Percentiles rank a stretch among this genome's conserved stretches.
Evolutionary conservation across 2,113 vertebrate genomes (phyloP).

Genomic region (rabbit (Oryctolagus cuniculus)): mOryCun1.1 NC_091453.1:3555001-3555500

Average conservation of each 20-base stretch:
- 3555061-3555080: neutral
- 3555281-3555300: neutral
- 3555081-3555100: neutral
- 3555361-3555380: neutral
- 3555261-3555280: neutral
- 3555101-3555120: neutral
- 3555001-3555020: neutral
- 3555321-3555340: neutral
- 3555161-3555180: neutral
- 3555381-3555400: neutral
- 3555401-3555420: neutral
- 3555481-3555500: neutral
- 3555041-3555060: neutral
- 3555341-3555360: neutral
- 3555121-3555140: neutral
- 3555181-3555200: neutral
- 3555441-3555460: neutral
- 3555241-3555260: neutral
- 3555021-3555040: neutral
- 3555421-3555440: neutral
- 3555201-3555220: neutral
- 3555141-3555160: neutral
- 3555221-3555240: neutral
- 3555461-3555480: constrained; percentile 17
- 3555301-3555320: neutral